phyloP scores from a whole-genome alignment of 1,140 invertebrate species.

The Melipona quadrifasciata region DNA sequence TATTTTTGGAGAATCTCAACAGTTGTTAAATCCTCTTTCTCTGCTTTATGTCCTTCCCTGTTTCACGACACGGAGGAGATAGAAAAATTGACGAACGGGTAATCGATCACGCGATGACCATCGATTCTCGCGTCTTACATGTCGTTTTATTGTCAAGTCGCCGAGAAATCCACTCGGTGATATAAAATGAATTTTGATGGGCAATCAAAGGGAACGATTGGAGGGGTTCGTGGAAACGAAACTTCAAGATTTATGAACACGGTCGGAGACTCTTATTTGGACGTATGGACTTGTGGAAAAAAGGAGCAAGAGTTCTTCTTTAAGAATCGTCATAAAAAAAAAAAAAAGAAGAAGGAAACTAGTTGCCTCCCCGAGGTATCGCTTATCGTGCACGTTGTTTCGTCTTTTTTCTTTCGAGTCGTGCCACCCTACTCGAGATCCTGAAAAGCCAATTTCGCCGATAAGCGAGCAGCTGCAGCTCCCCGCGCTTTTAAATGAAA shows the following conservation, averaged over 20 bases:
- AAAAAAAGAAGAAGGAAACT: not conserved
- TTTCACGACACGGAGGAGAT: not conserved
- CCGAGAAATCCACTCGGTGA: not conserved
- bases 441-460: slow-evolving; percentile 20
- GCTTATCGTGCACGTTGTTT: not conserved
- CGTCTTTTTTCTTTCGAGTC: not conserved
- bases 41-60: too few relatives aligned
- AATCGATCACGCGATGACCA: slow-evolving; percentile 30
- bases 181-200: slow-evolving; percentile 38
- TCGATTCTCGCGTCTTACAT: slow-evolving; percentile 4
- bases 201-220: slow-evolving; percentile 34
- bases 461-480: slow-evolving; percentile 21
- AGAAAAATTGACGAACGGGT: slow-evolving; percentile 34
- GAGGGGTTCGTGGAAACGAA: not conserved
- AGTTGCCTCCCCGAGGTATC: too few relatives aligned
- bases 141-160: slow-evolving; percentile 22
- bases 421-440: not conserved
- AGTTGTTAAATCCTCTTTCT: not conserved
- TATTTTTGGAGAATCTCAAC: not conserved
- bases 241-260: not conserved
- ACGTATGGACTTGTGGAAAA: not conserved
- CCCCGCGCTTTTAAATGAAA: not conserved
- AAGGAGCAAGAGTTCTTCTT: not conserved
- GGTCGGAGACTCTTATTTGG: not conserved
- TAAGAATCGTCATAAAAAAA: not conserved